phyloP scores from a whole-genome alignment of 2,888 invertebrate genomes.

The Phorcus lineatus region DNA sequence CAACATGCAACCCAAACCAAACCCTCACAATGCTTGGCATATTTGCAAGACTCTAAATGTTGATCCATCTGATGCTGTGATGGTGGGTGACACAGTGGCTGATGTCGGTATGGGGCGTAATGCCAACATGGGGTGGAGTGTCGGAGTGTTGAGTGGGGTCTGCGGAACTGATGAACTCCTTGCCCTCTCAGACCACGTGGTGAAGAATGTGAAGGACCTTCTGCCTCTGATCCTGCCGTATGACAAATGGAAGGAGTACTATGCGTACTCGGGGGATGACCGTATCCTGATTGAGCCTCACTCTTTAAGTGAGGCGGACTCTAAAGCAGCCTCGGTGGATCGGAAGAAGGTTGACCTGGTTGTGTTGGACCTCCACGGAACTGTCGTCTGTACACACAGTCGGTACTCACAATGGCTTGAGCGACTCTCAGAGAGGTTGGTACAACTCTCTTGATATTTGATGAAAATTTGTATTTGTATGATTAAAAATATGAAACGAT shows the following conservation, averaged over 20 bases:
- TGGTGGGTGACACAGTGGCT: slow-evolving; percentile 77
- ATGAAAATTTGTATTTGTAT: neutral
- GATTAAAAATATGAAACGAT: neutral
- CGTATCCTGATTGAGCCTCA: slow-evolving; percentile 58
- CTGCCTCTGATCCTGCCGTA: slow-evolving; percentile 67
- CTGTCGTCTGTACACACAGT: slow-evolving; percentile 75
- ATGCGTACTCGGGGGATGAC: slow-evolving; percentile 57
- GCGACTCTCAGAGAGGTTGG: slow-evolving; percentile 69
- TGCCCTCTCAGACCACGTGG: slow-evolving; percentile 66
- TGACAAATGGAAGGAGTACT: slow-evolving; percentile 62
- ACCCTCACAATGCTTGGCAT: slow-evolving; percentile 74
- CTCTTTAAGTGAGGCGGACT: slow-evolving; percentile 37
- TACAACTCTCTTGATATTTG: neutral
- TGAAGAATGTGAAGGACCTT: slow-evolving; percentile 68
- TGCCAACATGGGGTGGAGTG: slow-evolving; percentile 74
- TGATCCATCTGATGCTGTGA: slow-evolving; percentile 67
- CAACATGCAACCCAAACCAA: slow-evolving; percentile 75
- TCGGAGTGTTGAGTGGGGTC: slow-evolving; percentile 76
- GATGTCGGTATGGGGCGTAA: slow-evolving; percentile 76
- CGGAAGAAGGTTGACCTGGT: slow-evolving; percentile 60
- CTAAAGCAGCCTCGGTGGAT: slow-evolving; percentile 2
- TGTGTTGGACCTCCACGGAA: slow-evolving; percentile 78
- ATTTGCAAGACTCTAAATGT: slow-evolving; percentile 69
- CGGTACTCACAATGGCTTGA: slow-evolving; percentile 76
- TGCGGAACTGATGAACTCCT: slow-evolving; percentile 61